Percentiles rank a stretch among this genome's conserved stretches.
These are phyloP conservation scores for Helogale parvula DNA, from an alignment of 2,113 vertebrate species.

Conservation along the genomic window DNA sequence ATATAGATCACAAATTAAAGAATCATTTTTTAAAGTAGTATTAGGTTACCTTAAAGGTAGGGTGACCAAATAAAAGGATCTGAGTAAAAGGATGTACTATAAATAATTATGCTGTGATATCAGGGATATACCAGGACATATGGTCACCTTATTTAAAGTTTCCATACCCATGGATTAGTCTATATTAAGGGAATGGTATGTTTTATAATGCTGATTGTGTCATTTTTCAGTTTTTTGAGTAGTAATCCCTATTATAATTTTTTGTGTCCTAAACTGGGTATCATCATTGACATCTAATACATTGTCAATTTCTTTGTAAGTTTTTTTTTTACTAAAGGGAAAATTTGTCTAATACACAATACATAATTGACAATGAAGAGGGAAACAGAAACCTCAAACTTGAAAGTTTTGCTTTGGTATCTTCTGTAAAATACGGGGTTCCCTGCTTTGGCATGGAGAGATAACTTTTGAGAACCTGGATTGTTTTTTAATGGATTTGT, in stretches of 20 bases:
- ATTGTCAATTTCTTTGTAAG: constrained; percentile 17
- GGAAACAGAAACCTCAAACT: constrained; percentile 30
- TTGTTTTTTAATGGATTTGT: constrained; percentile 17
- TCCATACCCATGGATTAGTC: not conserved
- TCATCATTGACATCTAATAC: not conserved
- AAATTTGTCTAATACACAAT: not conserved
- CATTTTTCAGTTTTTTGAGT: constrained; percentile 42
- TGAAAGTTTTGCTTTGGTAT: constrained; percentile 38
- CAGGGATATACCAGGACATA: not conserved
- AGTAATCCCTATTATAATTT: not conserved
- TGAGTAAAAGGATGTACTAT: not conserved
- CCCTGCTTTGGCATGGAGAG: not conserved
- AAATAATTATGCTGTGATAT: constrained; percentile 11
- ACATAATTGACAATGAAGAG: not conserved
- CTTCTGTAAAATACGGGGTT: not conserved
- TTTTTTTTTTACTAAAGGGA: constrained; percentile 25
- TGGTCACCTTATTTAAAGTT: constrained; percentile 30
- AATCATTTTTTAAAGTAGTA: not conserved
- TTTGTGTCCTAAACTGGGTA: not conserved
- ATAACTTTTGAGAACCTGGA: constrained; percentile 21
- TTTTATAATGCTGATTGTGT: constrained; percentile 26
- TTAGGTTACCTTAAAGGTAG: constrained; percentile 37
- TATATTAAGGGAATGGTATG: constrained; percentile 8
- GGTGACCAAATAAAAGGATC: not conserved
- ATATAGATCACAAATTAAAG: not conserved